Percentiles rank a stretch among this genome's conserved stretches.
phyloP scores from a whole-genome alignment of 2,888 invertebrate species.

The Isotomurus palustris region DNA sequence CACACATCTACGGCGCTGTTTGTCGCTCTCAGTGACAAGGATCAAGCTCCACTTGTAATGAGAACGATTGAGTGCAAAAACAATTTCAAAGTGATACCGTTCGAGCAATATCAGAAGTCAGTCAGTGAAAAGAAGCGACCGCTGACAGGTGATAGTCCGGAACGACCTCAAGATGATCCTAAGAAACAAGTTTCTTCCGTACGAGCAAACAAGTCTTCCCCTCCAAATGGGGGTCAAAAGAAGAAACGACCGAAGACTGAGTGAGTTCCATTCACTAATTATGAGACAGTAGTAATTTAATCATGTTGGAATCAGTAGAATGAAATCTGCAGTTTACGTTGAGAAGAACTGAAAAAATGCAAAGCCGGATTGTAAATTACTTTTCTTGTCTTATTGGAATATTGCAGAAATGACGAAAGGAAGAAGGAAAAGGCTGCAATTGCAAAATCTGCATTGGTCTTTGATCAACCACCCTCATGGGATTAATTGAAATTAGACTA shows the following conservation, averaged over 20 bases:
- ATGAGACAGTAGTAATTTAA: too few relatives aligned
- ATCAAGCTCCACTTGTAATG: slow-evolving; percentile 38
- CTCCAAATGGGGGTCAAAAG: slow-evolving; percentile 3
- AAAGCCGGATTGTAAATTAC: too few relatives aligned
- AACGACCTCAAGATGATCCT: neutral
- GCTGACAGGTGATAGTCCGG: slow-evolving; percentile 12
- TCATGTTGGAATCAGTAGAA: too few relatives aligned
- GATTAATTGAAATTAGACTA: too few relatives aligned
- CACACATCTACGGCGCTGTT: slow-evolving; percentile 32
- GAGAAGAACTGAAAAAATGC: too few relatives aligned
- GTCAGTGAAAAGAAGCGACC: slow-evolving; percentile 27
- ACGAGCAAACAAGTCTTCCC: neutral
- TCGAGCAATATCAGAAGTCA: slow-evolving; percentile 33
- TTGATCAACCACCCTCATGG: neutral
- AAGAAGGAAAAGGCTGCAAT: neutral
- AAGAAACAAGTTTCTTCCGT: neutral
- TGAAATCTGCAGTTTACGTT: too few relatives aligned
- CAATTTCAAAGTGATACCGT: slow-evolving; percentile 33
- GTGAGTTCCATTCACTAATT: slow-evolving; percentile 3
- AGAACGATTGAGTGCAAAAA: slow-evolving; percentile 30
- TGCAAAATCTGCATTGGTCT: neutral
- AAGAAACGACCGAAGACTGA: slow-evolving; percentile 24
- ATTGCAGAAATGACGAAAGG: too few relatives aligned
- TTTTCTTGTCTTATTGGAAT: too few relatives aligned
- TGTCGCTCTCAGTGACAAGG: slow-evolving; percentile 40